Base-by-base conservation (phyloP, 2,888 invertebrate species). In the Carcina quercana region DNA sequence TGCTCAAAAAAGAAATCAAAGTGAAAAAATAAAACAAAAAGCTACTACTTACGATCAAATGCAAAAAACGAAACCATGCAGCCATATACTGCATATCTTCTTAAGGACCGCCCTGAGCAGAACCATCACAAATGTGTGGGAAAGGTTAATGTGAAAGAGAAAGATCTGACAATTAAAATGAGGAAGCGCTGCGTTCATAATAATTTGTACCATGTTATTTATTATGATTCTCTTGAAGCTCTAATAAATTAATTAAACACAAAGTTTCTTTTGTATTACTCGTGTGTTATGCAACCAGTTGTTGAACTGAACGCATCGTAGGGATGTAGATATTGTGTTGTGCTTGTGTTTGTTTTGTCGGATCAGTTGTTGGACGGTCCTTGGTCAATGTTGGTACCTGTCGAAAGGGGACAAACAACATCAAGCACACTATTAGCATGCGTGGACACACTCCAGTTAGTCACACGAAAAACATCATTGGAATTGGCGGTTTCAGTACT, bases 21-120 rank as follows among this genome's bases (percentile, higher is more conserved):
- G 33, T 40, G 42, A 42, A 56, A 50, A 50, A 47, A 51, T 53
- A 51, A 6, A 50, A 48, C 57, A 49, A 53, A n/a, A n/a, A n/a
- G n/a, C n/a, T n/a, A 50, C 82, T 82, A 82, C 83, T 83, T 71
- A 84, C 83, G 82, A 83, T 71, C 69, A 67, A 82, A 82, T 76
- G 80, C 74, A 78, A 59, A 69, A 74, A 79, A 76, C 62, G 68
- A 65, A 72, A 79, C 65, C 83, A 80, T 80, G 82, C 83, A 58
- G 76, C 75, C 54, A 68, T 67, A 63, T 61, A 66, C 63, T 56
- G 64, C 59, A 54, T 50, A 44, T 70, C 78, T 69, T 62, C 68
- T 38, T 61, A 64, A 30, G 67, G 66, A 72, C 68, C 69, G 65
- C 60, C 65, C 59, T 46, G 47, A n/a, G n/a, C n/a, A n/a, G n/a